Evolutionary conservation across 2,888 invertebrate genomes (phyloP).

Genomic region (Lepas anatifera): DNA sequence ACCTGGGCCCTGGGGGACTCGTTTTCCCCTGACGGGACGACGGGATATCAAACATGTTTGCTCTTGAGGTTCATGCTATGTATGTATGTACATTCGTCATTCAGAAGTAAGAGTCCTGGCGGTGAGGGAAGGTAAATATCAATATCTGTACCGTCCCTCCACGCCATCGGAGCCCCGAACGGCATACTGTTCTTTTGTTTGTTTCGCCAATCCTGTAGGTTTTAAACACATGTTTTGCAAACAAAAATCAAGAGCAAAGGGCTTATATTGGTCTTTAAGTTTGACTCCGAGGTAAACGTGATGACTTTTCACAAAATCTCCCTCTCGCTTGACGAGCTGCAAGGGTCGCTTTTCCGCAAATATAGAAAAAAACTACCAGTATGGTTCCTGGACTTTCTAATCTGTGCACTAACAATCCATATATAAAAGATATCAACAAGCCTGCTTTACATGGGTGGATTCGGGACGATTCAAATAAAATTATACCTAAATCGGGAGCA

Average conservation of each 20-base stretch:
- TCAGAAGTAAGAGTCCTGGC: background rate
- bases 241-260: background rate
- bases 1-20: slow-evolving; percentile 16
- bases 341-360: too few species aligned
- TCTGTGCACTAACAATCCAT: background rate
- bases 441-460: too few species aligned
- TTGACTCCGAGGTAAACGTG: background rate
- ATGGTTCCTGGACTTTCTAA: background rate
- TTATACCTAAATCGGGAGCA: too few species aligned
- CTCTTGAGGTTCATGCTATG: background rate
- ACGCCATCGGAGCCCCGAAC: background rate
- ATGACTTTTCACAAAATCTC: background rate
- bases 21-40: too few species aligned
- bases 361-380: background rate
- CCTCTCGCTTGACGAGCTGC: background rate
- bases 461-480: too few species aligned
- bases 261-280: background rate
- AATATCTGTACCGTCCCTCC: background rate
- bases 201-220: background rate
- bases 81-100: background rate
- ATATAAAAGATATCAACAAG: too few species aligned
- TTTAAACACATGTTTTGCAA: background rate
- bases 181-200: background rate
- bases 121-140: too few species aligned
- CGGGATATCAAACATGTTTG: too few species aligned